A percentile compares a stretch with the other conserved stretches of the same genome.
These are phyloP conservation scores for Drosophila orosa DNA, from an alignment of 1,140 invertebrate species.

Conservation along the genomic window DNA sequence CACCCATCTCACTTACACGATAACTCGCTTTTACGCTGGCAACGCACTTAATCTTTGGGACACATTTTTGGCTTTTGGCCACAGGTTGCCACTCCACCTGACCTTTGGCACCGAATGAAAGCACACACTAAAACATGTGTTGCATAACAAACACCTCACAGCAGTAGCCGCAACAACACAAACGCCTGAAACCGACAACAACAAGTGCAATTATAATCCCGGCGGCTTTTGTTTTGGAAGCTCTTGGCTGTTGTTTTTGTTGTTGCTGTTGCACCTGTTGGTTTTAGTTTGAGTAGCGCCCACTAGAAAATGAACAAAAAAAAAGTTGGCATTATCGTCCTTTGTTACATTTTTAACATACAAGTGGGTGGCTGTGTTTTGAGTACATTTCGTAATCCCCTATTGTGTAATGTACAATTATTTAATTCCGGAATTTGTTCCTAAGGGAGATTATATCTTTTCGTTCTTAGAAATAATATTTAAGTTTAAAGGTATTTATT, in stretches of 20 bases:
- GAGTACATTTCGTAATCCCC: not conserved
- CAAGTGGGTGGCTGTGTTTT: not conserved
- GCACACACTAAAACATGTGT: constrained; percentile 44
- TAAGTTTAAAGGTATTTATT: not conserved
- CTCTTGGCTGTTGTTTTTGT: constrained; percentile 8
- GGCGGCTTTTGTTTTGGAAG: constrained; percentile 32
- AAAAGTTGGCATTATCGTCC: constrained; percentile 17
- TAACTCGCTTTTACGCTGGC: constrained; percentile 23
- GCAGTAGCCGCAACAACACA: not conserved
- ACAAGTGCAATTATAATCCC: constrained; percentile 51
- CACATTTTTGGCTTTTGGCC: constrained; percentile 54
- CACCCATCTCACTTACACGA: constrained; percentile 17
- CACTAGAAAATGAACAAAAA: constrained; percentile 24
- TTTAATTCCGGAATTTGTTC: constrained; percentile 4
- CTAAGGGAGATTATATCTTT: not conserved
- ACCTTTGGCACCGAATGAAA: constrained; percentile 42
- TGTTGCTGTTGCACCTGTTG: constrained; percentile 26
- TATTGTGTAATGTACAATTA: not conserved
- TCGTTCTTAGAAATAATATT: not conserved
- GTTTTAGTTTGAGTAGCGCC: constrained; percentile 41
- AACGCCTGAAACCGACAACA: constrained; percentile 29
- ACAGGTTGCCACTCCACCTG: constrained; percentile 62
- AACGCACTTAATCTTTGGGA: constrained; percentile 72
- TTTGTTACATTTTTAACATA: constrained; percentile 34
- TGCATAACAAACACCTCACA: constrained; percentile 32